A percentile compares a stretch with the other conserved stretches of the same genome.
phyloP scores from a whole-genome alignment of 2,113 vertebrate genomes.

The Neopipo cinnamomea region DNA sequence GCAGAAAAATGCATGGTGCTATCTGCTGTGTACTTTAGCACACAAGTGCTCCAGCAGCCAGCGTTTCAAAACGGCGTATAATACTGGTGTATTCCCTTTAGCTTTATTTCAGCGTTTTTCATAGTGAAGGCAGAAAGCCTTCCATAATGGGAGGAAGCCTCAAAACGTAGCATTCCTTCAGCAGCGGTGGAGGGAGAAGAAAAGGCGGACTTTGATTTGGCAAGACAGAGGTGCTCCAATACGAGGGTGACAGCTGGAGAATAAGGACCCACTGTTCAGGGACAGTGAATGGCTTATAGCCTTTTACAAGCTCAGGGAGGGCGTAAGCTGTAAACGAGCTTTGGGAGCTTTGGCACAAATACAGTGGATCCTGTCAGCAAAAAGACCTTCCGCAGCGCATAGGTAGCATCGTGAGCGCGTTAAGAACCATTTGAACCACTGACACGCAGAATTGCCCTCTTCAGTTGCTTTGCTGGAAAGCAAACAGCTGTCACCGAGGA shows the following conservation, averaged over 20 bases:
- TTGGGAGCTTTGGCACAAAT: background rate
- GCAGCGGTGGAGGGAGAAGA: background rate
- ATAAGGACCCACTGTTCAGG: slow-evolving; percentile 30
- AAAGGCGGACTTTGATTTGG: background rate
- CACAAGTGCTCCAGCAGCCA: background rate
- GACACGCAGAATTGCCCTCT: background rate
- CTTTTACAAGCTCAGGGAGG: slow-evolving; percentile 20
- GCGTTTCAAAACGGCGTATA: background rate
- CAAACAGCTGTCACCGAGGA: slow-evolving; percentile 23
- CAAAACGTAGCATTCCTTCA: background rate
- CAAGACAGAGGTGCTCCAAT: slow-evolving; percentile 7
- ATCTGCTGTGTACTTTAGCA: background rate
- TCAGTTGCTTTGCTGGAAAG: background rate
- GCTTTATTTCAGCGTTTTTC: background rate
- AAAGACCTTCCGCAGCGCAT: background rate
- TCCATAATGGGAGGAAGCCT: background rate
- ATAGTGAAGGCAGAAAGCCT: background rate
- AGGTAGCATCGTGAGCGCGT: background rate
- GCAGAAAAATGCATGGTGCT: background rate
- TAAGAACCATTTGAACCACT: background rate
- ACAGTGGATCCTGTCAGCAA: slow-evolving; percentile 16
- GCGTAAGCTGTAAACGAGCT: background rate
- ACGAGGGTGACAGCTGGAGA: background rate
- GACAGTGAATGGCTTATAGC: slow-evolving; percentile 29
- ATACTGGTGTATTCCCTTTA: background rate